phyloP scores from a whole-genome alignment of 1,140 invertebrate genomes.

The Forficula auricularia region DNA sequence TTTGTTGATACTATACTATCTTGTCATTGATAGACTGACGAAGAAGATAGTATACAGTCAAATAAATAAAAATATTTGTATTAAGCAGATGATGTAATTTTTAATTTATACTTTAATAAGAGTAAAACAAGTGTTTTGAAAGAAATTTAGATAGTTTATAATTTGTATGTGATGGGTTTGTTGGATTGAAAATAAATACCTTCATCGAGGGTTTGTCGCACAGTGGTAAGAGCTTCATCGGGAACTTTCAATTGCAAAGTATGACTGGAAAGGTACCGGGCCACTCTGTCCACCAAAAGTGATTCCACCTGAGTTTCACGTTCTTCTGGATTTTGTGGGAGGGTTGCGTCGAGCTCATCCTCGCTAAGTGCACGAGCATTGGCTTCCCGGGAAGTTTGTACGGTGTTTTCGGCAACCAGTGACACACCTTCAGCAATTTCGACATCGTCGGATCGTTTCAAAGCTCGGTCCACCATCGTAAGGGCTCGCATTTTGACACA shows the following conservation, averaged over 20 bases:
- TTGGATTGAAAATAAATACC: too few relatives aligned
- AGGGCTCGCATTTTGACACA: slow-evolving; percentile 51
- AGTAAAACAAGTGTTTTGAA: too few relatives aligned
- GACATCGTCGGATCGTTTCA: slow-evolving; percentile 33
- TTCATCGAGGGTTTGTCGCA: slow-evolving; percentile 43
- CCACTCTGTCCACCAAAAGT: slow-evolving; percentile 50
- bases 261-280: slow-evolving; percentile 56
- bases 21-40: too few relatives aligned
- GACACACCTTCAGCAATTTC: slow-evolving; percentile 45
- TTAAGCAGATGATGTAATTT: too few relatives aligned
- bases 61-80: too few relatives aligned
- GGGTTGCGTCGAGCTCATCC: slow-evolving; percentile 30
- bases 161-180: too few relatives aligned
- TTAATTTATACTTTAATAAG: too few relatives aligned
- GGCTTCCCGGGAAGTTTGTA: slow-evolving; percentile 19
- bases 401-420: slow-evolving; percentile 35
- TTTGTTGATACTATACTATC: too few relatives aligned
- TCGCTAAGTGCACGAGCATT: slow-evolving; percentile 31
- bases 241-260: slow-evolving; percentile 60
- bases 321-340: slow-evolving; percentile 47
- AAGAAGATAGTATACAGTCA: too few relatives aligned
- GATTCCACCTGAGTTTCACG: slow-evolving; percentile 57
- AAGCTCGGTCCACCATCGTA: slow-evolving; percentile 40
- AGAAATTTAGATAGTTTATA: too few relatives aligned
- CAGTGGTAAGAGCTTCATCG: slow-evolving; percentile 42